Conservation (phyloP, 1,140 invertebrate species). For the Bombus superbus region DNA sequence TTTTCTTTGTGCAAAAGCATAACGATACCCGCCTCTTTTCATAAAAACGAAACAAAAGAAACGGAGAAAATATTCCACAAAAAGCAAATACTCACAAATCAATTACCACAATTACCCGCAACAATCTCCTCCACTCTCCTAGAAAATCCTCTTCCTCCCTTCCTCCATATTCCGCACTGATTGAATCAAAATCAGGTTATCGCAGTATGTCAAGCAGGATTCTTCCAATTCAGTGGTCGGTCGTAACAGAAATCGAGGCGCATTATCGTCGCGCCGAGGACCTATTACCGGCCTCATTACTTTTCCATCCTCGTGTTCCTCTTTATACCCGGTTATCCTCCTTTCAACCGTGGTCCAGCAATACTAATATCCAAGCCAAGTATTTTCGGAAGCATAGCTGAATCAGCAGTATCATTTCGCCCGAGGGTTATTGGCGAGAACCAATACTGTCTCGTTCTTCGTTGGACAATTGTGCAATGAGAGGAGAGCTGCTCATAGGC, state of each 20-base stretch:
- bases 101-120: not conserved
- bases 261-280: not conserved
- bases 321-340: not conserved
- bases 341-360: not conserved
- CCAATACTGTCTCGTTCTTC: not conserved
- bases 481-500: constrained; percentile 21
- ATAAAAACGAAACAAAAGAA: not conserved
- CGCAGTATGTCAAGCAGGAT: not conserved
- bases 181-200: not conserved
- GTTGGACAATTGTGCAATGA: constrained; percentile 32
- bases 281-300: constrained; percentile 13
- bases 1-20: too few species aligned
- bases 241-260: constrained; percentile 12
- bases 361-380: constrained; percentile 18
- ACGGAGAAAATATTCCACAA: not conserved
- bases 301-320: constrained; percentile 8
- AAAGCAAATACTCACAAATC: not conserved
- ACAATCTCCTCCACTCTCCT: not conserved
- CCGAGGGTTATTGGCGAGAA: constrained; percentile 28
- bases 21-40: not conserved
- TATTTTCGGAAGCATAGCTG: not conserved
- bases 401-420: constrained; percentile 23
- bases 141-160: not conserved
- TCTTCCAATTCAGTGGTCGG: not conserved
- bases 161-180: not conserved